Evolutionary conservation across 2,113 vertebrate species (phyloP), one percentile per base, ranked within the genome.

Genomic region (Glaucidium brasilianum): DNA sequence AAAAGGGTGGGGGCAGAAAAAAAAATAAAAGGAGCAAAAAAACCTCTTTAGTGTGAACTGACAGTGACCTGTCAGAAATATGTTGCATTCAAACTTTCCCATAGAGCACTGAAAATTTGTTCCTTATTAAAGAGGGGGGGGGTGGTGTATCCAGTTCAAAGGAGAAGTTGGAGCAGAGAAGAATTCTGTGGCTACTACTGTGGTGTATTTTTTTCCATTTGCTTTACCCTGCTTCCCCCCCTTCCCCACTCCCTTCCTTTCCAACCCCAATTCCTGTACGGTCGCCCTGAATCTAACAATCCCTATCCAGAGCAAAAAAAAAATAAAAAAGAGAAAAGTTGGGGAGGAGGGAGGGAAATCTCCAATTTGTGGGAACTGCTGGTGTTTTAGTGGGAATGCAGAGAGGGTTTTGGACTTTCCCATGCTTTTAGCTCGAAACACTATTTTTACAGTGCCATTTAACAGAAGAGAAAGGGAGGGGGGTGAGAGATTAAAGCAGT

Each of bases 331-430:
- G n/a, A 77, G 17, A 47, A 76, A 93, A 91, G 10, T 7, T n/a
- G 2, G 39, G 55, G 79, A 56, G 88, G 86, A 89, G 72, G 83
- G 89, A 95, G 94, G 91, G 87, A 93, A 97, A 95, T 94, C 94
- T 97, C 90, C 50, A 83, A 82, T 96, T 97, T 97, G 96, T 97
- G 97, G 97, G 95, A 98, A 97, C 92, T 71, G 66, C n/a, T 95
- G 79, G 73, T 88, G 85, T 50, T 81, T 96, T 71, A 96, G 81
- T 75, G 94, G 95, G 95, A 97, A 96, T 71, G 56, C 58, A 92
- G 79, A 79, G 75, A 88, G 32, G 58, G 58, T 50, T 91, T 78
- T n/a, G 74, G 95, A 93, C 43, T 95, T 97, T 98, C 97, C 94
- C 97, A 97, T 92, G 97, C 90, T 81, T 96, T 79, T 37, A 74